Percentiles rank a stretch among this genome's conserved stretches.
phyloP scores from a whole-genome alignment of 2,113 vertebrate genomes.

The Procavia capensis region DNA sequence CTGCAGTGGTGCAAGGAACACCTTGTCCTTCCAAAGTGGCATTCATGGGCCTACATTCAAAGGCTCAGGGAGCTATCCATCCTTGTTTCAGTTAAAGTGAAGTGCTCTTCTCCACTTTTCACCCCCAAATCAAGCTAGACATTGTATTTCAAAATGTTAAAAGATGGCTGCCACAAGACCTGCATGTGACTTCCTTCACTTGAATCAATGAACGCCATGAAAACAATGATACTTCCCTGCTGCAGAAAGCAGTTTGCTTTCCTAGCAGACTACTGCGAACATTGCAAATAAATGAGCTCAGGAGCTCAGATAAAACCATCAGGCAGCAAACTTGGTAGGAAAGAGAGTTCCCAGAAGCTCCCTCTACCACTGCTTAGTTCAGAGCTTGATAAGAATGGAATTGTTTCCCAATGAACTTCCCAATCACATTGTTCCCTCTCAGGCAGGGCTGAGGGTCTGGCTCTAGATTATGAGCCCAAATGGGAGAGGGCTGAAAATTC shows the following conservation, averaged over 20 bases:
- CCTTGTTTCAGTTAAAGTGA: slow-evolving; percentile 45
- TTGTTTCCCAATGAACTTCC: neutral
- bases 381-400: neutral
- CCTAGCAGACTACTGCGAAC: neutral
- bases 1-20: neutral
- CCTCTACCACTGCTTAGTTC: neutral
- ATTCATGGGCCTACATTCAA: neutral
- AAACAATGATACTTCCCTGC: neutral
- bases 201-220: neutral
- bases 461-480: neutral
- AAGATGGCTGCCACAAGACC: neutral
- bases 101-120: slow-evolving; percentile 27
- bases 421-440: neutral
- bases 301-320: neutral
- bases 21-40: neutral
- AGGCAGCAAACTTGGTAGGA: neutral
- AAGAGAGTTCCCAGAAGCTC: slow-evolving; percentile 12
- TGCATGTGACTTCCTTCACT: neutral
- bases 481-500: neutral
- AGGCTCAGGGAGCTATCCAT: neutral
- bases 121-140: slow-evolving; percentile 38
- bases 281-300: slow-evolving; percentile 11
- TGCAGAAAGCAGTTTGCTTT: slow-evolving; percentile 30
- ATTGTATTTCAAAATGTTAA: slow-evolving; percentile 45
- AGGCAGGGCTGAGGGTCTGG: neutral